These are phyloP conservation scores for Labeo rohita DNA, from an alignment of 2,113 vertebrate species.

Conservation along the genomic window DNA sequence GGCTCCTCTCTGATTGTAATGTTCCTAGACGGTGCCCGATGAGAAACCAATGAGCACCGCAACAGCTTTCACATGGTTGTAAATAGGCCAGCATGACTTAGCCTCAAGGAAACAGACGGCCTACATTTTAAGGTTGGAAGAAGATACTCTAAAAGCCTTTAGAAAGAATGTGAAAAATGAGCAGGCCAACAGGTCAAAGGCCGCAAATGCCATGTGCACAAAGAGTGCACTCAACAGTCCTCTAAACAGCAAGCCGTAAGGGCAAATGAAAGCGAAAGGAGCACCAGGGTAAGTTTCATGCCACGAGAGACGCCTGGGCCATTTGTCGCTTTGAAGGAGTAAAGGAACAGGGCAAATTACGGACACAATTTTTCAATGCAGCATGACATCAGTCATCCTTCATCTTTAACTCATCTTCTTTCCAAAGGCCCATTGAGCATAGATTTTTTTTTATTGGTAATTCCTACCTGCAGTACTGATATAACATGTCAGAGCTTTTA, in stretches of 20 bases:
- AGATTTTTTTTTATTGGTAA: not conserved
- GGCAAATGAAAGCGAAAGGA: slow-evolving; percentile 21
- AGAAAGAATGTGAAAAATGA: slow-evolving; percentile 42
- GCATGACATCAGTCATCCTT: slow-evolving; percentile 18
- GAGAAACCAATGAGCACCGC: not conserved
- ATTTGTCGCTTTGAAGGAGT: slow-evolving; percentile 15
- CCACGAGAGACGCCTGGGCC: not conserved
- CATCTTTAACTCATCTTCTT: slow-evolving; percentile 3
- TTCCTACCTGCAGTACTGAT: not conserved
- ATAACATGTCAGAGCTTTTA: slow-evolving; percentile 22
- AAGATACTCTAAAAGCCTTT: slow-evolving; percentile 27
- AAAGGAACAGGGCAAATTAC: slow-evolving; percentile 26
- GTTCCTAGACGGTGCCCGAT: not conserved
- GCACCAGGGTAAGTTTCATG: not conserved
- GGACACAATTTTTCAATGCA: not conserved
- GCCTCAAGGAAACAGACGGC: slow-evolving; percentile 29
- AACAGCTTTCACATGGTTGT: not conserved
- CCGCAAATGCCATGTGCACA: not conserved
- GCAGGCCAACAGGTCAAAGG: slow-evolving; percentile 13
- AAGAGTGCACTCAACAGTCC: slow-evolving; percentile 1
- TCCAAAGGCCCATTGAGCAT: slow-evolving; percentile 5
- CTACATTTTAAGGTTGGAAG: slow-evolving; percentile 37
- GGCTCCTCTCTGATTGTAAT: not conserved
- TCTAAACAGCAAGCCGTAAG: slow-evolving; percentile 17
- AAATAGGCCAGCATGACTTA: slow-evolving; percentile 25